phyloP scores from a whole-genome alignment of 2,113 vertebrate genomes.

The Haemorhous mexicanus region DNA sequence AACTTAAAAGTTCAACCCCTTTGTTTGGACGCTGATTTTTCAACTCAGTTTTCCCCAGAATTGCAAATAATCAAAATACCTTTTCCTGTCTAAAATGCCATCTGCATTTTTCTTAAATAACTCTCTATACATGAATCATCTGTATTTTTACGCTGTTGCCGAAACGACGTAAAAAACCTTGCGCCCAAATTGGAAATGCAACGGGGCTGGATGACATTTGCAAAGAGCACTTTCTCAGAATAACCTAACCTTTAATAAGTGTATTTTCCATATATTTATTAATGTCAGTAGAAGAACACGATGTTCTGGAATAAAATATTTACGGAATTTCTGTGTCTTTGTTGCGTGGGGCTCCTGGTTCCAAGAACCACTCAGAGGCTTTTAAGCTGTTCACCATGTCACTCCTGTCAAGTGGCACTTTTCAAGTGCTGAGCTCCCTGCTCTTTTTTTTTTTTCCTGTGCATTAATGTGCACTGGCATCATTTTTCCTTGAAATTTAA shows the following conservation, averaged over 20 bases:
- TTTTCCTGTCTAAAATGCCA: not conserved
- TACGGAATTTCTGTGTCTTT: not conserved
- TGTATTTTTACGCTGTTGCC: not conserved
- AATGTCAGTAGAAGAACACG: not conserved
- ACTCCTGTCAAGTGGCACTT: not conserved
- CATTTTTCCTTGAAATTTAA: not conserved
- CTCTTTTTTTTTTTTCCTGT: not conserved
- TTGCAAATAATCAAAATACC: not conserved
- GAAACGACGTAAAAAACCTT: not conserved
- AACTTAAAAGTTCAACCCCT: too few relatives aligned
- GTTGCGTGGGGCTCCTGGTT: not conserved
- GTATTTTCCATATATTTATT: slow-evolving; percentile 2
- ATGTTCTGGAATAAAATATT: not conserved
- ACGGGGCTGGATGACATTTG: not conserved
- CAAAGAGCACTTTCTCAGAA: not conserved
- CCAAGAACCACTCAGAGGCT: not conserved
- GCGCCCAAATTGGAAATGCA: not conserved
- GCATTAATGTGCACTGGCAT: not conserved
- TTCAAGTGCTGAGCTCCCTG: not conserved
- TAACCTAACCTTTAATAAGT: slow-evolving; percentile 13
- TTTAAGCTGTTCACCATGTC: not conserved
- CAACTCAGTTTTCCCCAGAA: not conserved
- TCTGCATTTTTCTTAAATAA: not conserved
- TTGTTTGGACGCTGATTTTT: not conserved
- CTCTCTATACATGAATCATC: not conserved